Conservation (phyloP, 2,113 vertebrate genomes). For the Cheirogaleus medius region DNA sequence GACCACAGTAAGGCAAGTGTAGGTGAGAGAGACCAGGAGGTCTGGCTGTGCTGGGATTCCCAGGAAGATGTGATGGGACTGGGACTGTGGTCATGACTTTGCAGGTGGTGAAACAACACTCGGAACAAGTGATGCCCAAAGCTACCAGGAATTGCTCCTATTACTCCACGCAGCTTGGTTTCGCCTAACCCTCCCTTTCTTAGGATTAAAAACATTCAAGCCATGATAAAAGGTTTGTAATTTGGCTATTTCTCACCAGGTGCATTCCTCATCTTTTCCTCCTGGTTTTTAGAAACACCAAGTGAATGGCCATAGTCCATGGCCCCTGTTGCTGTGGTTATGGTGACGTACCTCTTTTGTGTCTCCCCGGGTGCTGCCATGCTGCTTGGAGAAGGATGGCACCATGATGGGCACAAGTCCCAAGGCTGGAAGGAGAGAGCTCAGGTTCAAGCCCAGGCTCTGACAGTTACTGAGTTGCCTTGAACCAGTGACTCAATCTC, state of each 20-base stretch:
- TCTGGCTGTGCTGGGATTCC: not conserved
- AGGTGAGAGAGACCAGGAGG: too few relatives aligned
- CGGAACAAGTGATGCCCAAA: not conserved
- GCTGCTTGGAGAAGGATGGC: not conserved
- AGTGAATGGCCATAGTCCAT: not conserved
- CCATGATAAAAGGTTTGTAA: fast-evolving
- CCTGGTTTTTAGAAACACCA: not conserved
- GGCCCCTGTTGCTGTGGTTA: fast-evolving
- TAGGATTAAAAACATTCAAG: not conserved
- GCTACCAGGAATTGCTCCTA: not conserved
- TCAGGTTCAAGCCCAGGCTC: not conserved
- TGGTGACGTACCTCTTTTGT: too few relatives aligned
- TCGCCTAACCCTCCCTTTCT: not conserved
- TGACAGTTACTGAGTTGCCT: not conserved
- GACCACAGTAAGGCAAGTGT: not conserved
- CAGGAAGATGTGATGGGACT: not conserved
- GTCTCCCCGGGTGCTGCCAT: not conserved
- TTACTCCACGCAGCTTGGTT: fast-evolving
- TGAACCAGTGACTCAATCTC: not conserved
- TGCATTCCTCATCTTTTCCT: not conserved
- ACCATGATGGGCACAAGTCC: not conserved
- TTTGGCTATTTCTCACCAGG: not conserved
- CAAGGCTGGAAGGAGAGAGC: not conserved
- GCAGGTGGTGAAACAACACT: not conserved
- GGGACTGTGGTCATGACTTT: fast-evolving